A percentile compares a stretch with the other conserved stretches of the same genome.
Conservation (phyloP, 2,113 vertebrate species). For the Gadus chalcogrammus region DNA sequence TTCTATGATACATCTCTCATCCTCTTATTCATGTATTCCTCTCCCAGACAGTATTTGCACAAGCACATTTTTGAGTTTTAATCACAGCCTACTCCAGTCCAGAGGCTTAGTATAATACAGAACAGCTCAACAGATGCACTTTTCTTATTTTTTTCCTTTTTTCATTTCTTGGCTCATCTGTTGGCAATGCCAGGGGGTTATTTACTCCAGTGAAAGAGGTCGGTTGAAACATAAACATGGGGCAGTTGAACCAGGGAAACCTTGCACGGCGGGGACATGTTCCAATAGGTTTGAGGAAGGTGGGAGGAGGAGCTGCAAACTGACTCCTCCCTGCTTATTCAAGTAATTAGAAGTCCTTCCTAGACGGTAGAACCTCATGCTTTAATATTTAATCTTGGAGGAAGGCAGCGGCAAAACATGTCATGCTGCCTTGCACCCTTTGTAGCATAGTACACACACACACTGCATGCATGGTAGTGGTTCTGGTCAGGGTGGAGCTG, state of each 20-base stretch:
- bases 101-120: background rate
- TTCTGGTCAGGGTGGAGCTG: constrained; percentile 15
- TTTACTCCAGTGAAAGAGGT: background rate
- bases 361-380: constrained; percentile 37
- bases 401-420: constrained; percentile 60
- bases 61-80: background rate
- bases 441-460: constrained; percentile 36
- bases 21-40: background rate
- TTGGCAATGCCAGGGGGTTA: background rate
- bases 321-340: constrained; percentile 48
- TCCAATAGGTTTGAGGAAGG: constrained; percentile 31
- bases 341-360: constrained; percentile 68
- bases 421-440: constrained; percentile 53
- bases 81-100: background rate
- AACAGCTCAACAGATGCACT: background rate
- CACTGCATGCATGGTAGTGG: background rate
- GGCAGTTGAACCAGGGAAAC: background rate
- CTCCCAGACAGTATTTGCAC: background rate
- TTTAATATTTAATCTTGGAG: constrained; percentile 64
- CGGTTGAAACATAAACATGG: background rate
- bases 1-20: background rate
- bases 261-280: constrained; percentile 3
- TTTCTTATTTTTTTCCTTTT: background rate
- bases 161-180: background rate
- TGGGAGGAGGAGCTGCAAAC: constrained; percentile 46